Percentiles rank a stretch among this genome's conserved stretches.
Evolutionary conservation across 2,113 vertebrate species (phyloP).

Genomic region (Corythoichthys intestinalis): DNA sequence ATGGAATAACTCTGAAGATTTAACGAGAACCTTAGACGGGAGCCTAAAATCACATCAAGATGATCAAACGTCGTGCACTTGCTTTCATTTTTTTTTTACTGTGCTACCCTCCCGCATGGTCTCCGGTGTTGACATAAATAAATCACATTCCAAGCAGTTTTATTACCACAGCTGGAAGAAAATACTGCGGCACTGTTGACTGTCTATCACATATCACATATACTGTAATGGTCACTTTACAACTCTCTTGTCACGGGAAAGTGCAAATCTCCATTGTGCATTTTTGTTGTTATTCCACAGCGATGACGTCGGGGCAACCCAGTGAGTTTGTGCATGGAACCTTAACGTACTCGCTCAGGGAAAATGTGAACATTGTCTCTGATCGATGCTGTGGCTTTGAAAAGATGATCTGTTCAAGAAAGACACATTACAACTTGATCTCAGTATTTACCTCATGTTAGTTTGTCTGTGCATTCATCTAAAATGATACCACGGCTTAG

Average conservation of each 20-base stretch:
- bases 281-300: slow-evolving; percentile 35
- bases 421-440: neutral
- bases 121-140: neutral
- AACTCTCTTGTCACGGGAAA: neutral
- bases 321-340: slow-evolving; percentile 46
- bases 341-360: slow-evolving; percentile 60
- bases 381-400: slow-evolving; percentile 61
- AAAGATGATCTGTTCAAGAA: neutral
- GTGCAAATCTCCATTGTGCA: neutral
- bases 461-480: slow-evolving; percentile 10
- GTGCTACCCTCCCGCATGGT: neutral
- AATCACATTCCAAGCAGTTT: neutral
- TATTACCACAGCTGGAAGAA: neutral
- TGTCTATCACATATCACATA: slow-evolving; percentile 1
- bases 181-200: neutral
- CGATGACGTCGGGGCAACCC: slow-evolving; percentile 58
- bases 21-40: neutral
- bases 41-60: neutral
- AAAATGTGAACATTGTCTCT: slow-evolving; percentile 45
- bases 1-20: neutral
- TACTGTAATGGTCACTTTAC: slow-evolving; percentile 1
- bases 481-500: slow-evolving; percentile 1
- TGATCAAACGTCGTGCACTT: neutral
- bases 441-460: slow-evolving; percentile 8
- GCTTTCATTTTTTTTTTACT: neutral